Conservation (phyloP, 2,113 vertebrate species). For the Malurus elegans region DNA sequence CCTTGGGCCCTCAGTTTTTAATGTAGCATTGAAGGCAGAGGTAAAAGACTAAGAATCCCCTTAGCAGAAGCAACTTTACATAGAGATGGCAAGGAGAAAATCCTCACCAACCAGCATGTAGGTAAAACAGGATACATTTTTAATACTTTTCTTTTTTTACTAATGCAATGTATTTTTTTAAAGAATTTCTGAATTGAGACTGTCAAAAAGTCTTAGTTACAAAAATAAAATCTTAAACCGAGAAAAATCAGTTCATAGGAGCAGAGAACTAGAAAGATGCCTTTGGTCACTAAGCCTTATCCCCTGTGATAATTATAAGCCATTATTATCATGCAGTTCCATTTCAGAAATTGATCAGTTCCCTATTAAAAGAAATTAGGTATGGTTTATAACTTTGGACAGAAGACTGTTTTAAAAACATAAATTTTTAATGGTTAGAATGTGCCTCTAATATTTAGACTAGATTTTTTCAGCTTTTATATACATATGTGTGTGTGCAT, state of each 20-base stretch:
- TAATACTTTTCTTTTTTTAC: not conserved
- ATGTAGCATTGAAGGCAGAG: slow-evolving; percentile 5
- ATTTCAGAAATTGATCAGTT: not conserved
- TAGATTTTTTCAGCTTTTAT: not conserved
- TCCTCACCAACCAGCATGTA: not conserved
- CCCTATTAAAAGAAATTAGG: not conserved
- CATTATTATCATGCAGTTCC: not conserved
- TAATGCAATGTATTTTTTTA: not conserved
- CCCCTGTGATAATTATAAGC: not conserved
- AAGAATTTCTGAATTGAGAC: not conserved
- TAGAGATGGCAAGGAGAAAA: not conserved
- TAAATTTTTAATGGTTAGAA: not conserved
- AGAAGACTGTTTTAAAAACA: not conserved
- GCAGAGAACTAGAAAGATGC: not conserved
- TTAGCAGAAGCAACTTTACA: slow-evolving; percentile 15
- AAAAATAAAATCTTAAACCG: not conserved
- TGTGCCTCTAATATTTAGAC: not conserved
- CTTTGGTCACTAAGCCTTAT: not conserved
- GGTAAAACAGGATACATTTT: not conserved
- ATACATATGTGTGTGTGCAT: not conserved
- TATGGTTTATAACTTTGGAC: not conserved
- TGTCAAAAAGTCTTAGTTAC: not conserved
- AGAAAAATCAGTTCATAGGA: not conserved
- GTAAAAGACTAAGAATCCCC: slow-evolving; percentile 41
- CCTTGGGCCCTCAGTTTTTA: slow-evolving; percentile 44